phyloP scores from a whole-genome alignment of 64 coral and sea anemone genomes.

The Pocillopora damicornis region DNA sequence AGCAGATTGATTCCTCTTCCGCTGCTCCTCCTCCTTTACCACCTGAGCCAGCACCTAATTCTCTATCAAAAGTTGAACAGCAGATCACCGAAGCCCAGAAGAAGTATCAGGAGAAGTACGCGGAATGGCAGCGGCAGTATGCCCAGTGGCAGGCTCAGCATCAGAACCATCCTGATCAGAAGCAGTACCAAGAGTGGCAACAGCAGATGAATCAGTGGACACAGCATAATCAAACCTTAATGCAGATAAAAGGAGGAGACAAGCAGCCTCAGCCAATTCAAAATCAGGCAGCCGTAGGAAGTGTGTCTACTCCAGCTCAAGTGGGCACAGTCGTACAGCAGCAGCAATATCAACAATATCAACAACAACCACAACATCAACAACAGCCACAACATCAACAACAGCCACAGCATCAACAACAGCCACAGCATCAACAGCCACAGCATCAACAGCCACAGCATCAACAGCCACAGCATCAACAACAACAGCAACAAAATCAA shows the following conservation, averaged over 20 bases:
- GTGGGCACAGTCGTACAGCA: slow-evolving; percentile 1
- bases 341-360: slow-evolving; percentile 4
- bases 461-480: neutral
- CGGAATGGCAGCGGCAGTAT: slow-evolving; percentile 82
- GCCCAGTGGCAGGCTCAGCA: slow-evolving; percentile 87
- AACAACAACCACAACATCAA: slow-evolving; percentile 15
- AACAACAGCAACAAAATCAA: neutral
- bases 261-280: slow-evolving; percentile 8
- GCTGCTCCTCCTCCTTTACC: slow-evolving; percentile 36
- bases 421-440: neutral
- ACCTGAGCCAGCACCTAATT: slow-evolving; percentile 22
- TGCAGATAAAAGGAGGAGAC: slow-evolving; percentile 41
- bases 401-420: neutral
- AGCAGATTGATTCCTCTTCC: slow-evolving; percentile 9
- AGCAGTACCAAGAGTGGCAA: slow-evolving; percentile 88
- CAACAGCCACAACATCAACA: slow-evolving; percentile 12
- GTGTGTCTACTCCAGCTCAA: neutral
- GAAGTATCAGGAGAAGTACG: slow-evolving; percentile 66
- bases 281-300: neutral
- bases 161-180: slow-evolving; percentile 89
- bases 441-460: neutral
- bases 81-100: slow-evolving; percentile 43
- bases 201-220: slow-evolving; percentile 75
- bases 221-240: slow-evolving; percentile 56
- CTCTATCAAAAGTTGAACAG: slow-evolving; percentile 14